Conservation (phyloP, 2,797 vertebrate genomes). For the Yasuhikotakia modesta region DNA sequence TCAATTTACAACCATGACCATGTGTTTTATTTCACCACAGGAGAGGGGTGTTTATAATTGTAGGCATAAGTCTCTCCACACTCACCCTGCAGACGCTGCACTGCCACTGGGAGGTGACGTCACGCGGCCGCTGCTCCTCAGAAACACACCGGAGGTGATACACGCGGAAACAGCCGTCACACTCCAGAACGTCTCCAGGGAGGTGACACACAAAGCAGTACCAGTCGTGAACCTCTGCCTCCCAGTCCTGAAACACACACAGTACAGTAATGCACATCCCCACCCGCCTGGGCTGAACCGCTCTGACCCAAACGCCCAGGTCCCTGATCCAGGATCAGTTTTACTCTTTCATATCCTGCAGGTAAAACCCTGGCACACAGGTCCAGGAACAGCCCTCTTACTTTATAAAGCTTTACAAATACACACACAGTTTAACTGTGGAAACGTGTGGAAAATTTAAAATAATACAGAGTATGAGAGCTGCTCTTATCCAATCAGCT, state of each 20-base stretch:
- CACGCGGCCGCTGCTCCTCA: constrained; percentile 92
- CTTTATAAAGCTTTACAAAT: not conserved
- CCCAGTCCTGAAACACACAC: constrained; percentile 96
- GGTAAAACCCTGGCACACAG: constrained; percentile 6
- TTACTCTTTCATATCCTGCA: constrained; percentile 9
- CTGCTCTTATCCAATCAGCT: constrained; percentile 1
- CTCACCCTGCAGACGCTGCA: constrained; percentile 95
- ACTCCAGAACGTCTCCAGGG: constrained; percentile 94
- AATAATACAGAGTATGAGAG: constrained; percentile 1
- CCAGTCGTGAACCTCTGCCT: constrained; percentile 99
- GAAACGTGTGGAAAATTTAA: too few species aligned
- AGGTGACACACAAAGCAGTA: constrained; percentile 99
- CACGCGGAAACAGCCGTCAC: constrained; percentile 98
- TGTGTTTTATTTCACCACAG: too few species aligned
- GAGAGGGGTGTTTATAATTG: too few species aligned
- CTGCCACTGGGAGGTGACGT: constrained; percentile 95
- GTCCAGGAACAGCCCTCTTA: constrained; percentile 31
- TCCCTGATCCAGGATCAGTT: not conserved
- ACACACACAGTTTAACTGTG: too few species aligned
- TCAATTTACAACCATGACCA: too few species aligned
- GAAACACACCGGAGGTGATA: constrained; percentile 98
- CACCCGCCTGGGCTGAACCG: constrained; percentile 60
- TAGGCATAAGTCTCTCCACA: too few species aligned
- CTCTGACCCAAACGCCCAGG: not conserved
- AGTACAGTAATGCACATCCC: constrained; percentile 72